Evolutionary conservation across 2,797 vertebrate species (phyloP).

Genomic region (Adrianichthys oophorus): DNA sequence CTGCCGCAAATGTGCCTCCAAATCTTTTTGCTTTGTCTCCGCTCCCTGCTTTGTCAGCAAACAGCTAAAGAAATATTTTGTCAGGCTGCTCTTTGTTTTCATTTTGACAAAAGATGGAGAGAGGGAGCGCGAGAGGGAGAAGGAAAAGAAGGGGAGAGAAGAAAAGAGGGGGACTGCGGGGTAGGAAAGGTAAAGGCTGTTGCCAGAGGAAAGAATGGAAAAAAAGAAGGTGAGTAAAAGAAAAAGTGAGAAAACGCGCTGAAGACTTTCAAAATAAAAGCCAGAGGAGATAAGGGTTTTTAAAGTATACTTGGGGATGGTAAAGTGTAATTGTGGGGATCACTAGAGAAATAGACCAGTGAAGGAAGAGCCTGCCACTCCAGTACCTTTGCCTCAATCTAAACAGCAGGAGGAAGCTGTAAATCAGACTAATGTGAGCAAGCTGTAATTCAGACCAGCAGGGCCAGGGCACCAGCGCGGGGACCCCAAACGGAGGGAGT

Average conservation of each 20-base stretch:
- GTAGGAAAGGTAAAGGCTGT: slow-evolving; percentile 56
- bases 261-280: background rate
- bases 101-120: slow-evolving; percentile 81
- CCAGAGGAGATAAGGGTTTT: background rate
- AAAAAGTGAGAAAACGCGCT: background rate
- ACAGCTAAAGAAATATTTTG: slow-evolving; percentile 84
- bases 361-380: slow-evolving; percentile 48
- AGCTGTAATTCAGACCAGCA: slow-evolving; percentile 83
- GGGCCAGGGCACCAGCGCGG: slow-evolving; percentile 51
- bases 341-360: slow-evolving; percentile 11
- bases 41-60: slow-evolving; percentile 81
- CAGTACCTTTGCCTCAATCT: slow-evolving; percentile 62
- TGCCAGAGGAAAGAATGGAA: slow-evolving; percentile 19
- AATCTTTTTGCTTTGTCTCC: slow-evolving; percentile 80
- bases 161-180: slow-evolving; percentile 28
- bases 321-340: background rate
- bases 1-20: slow-evolving; percentile 79
- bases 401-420: slow-evolving; percentile 83
- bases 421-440: slow-evolving; percentile 79
- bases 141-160: slow-evolving; percentile 3
- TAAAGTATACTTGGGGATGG: too few species aligned
- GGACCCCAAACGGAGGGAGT: slow-evolving; percentile 70
- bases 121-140: slow-evolving; percentile 37
- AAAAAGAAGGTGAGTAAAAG: background rate
- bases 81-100: slow-evolving; percentile 82